Percentiles rank a stretch among this genome's conserved stretches.
These are phyloP conservation scores for Melangyna quadrimaculata DNA, from an alignment of 2,888 invertebrate species.

Conservation along the genomic window DNA sequence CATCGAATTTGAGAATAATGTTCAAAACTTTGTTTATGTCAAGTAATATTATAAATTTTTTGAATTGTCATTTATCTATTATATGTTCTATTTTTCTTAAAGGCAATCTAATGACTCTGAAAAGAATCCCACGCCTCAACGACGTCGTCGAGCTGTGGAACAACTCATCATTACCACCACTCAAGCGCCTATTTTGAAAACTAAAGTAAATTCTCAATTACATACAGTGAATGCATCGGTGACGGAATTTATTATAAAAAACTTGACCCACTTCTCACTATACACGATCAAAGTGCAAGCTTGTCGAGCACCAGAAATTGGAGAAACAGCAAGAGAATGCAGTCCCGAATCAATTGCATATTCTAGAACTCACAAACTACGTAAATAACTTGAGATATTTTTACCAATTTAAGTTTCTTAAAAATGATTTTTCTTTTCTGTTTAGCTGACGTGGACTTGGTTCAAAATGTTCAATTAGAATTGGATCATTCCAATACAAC, in stretches of 20 bases:
- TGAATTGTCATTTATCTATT: background rate
- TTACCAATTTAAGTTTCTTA: background rate
- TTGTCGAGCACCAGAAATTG: conserved; percentile 84
- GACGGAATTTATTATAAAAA: conserved; percentile 83
- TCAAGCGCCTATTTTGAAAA: background rate
- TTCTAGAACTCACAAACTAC: conserved; percentile 81
- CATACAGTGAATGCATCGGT: conserved; percentile 75
- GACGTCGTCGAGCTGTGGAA: conserved; percentile 63
- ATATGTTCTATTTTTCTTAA: background rate
- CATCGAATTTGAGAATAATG: conserved; percentile 89
- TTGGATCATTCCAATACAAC: conserved; percentile 80
- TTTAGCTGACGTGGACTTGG: conserved; percentile 86
- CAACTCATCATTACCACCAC: background rate
- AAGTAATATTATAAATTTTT: conserved; percentile 72
- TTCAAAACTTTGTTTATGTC: conserved; percentile 89
- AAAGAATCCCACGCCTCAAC: conserved; percentile 37
- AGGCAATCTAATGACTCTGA: conserved; percentile 70
- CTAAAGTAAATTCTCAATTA: conserved; percentile 67
- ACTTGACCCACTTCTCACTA: conserved; percentile 89
- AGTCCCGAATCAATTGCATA: conserved; percentile 82
- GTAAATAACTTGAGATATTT: conserved; percentile 74
- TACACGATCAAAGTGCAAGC: conserved; percentile 90
- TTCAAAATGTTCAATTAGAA: conserved; percentile 82
- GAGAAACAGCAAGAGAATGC: conserved; percentile 80
- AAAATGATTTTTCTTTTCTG: background rate